Evolutionary conservation across 2,113 vertebrate genomes (phyloP), one percentile per base, ranked within the genome.

Genomic region (Tauraco erythrolophus): DNA sequence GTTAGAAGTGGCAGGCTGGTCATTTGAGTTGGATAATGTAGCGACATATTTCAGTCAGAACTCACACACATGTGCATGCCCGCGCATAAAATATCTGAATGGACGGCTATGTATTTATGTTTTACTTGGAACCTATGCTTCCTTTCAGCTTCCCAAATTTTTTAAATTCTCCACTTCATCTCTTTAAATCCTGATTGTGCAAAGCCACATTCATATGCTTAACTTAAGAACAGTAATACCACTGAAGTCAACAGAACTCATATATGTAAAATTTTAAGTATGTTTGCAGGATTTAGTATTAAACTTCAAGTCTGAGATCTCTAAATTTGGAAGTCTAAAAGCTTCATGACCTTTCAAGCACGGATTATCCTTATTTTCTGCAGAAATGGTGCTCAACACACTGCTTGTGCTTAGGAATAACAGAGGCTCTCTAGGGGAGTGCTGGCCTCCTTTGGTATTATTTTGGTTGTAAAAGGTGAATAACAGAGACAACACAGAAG

Each of bases 281-380:
- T 61, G 24, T 91, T 92, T 94, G 43, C 23, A 79, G 56, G 69
- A 93, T 62, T 94, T 89, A 77, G 21, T 35, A 77, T 51, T 86
- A 56, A 86, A 80, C 53, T 62, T 75, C 70, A 88, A 93, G 81
- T 35, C 79, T 91, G 76, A 80, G 51, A 68, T 86, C 72, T 95
- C 86, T 92, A 53, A 96, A 78, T 90, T 84, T 92, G 72, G 76
- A 92, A 78, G 64, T 65, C 72, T 78, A 91, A 62, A 75, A 94
- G 60, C 82, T 91, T 78, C 45, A 37, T 90, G 76, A 92, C 68
- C 76, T 95, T 96, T 92, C 46, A 74, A 74, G 46, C 30, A 60
- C 4, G 30, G 79, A 92, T 97, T 95, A 91, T 75, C 60, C 53
- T 71, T 81, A 81, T 91, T 93, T 97, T 96, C 68, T 84, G 12